A percentile compares a stretch with the other conserved stretches of the same genome.
These are phyloP conservation scores for Eidolon dupreanum DNA, from an alignment of 2,797 vertebrate species.

Conservation along the genomic window DNA sequence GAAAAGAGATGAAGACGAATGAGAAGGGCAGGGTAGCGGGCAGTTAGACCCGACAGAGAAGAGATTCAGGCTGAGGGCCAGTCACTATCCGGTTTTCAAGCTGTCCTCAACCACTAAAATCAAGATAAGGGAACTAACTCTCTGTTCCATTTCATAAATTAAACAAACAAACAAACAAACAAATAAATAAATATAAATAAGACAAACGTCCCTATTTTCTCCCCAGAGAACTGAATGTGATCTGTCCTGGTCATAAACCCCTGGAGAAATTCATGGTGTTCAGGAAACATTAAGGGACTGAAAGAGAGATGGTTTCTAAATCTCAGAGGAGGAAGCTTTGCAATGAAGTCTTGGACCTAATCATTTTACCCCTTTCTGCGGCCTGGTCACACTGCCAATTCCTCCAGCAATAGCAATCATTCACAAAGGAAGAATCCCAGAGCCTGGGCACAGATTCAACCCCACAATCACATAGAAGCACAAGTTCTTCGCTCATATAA, in stretches of 20 bases:
- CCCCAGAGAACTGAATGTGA: slow-evolving; percentile 61
- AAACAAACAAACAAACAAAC: neutral
- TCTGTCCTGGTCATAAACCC: slow-evolving; percentile 74
- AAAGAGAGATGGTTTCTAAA: slow-evolving; percentile 78
- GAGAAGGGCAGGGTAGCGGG: neutral
- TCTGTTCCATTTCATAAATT: neutral
- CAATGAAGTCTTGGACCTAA: slow-evolving; percentile 70
- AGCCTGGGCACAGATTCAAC: slow-evolving; percentile 69
- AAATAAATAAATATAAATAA: slow-evolving; percentile 69
- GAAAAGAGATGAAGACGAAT: neutral
- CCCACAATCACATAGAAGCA: slow-evolving; percentile 74
- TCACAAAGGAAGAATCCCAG: slow-evolving; percentile 73
- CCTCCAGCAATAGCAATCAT: slow-evolving; percentile 66
- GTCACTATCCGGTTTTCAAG: neutral
- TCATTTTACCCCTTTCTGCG: slow-evolving; percentile 74
- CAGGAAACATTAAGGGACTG: slow-evolving; percentile 79
- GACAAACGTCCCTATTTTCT: slow-evolving; percentile 69
- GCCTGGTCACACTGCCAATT: slow-evolving; percentile 73
- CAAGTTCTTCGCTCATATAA: slow-evolving; percentile 60
- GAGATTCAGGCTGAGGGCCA: neutral
- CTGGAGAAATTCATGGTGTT: slow-evolving; percentile 80
- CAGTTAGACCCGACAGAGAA: neutral
- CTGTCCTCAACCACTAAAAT: neutral
- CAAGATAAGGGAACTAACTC: neutral
- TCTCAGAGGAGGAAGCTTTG: slow-evolving; percentile 71